Conservation (phyloP, 1,140 invertebrate species). For the Apis florea region DNA sequence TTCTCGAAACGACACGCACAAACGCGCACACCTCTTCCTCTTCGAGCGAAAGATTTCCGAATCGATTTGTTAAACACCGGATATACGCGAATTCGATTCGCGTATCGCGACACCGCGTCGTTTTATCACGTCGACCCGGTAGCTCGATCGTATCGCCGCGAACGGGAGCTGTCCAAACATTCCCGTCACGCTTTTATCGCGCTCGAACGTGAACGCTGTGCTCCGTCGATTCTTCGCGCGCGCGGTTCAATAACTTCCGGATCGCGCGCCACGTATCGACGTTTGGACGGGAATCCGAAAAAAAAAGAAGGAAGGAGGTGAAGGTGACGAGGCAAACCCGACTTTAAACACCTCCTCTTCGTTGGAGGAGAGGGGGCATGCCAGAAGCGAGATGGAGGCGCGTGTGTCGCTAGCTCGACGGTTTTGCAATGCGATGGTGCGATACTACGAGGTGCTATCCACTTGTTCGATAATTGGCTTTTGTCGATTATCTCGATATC, state of each 20-base stretch:
- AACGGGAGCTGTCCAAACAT: constrained; percentile 25
- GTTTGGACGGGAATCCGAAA: background rate
- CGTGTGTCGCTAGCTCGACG: background rate
- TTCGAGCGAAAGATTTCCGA: background rate
- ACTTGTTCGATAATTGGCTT: constrained; percentile 45
- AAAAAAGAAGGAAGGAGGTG: too few species aligned
- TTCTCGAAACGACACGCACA: background rate
- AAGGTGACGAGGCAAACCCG: too few species aligned
- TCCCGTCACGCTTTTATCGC: constrained; percentile 15
- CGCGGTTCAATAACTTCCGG: background rate
- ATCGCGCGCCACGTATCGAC: background rate
- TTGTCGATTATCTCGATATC: constrained; percentile 47
- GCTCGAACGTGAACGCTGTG: background rate
- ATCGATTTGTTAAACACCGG: background rate
- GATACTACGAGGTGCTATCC: constrained; percentile 12
- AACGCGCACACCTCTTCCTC: too few species aligned
- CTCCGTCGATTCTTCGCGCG: background rate
- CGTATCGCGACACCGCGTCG: background rate
- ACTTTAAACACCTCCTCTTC: too few species aligned
- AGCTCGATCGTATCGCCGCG: constrained; percentile 13
- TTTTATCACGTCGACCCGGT: background rate
- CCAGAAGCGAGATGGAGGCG: too few species aligned
- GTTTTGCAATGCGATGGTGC: constrained; percentile 18
- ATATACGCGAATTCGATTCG: background rate
- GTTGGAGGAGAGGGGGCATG: too few species aligned